Base-by-base conservation (phyloP, 2,888 invertebrate genomes). In the Clunio marinus region DNA sequence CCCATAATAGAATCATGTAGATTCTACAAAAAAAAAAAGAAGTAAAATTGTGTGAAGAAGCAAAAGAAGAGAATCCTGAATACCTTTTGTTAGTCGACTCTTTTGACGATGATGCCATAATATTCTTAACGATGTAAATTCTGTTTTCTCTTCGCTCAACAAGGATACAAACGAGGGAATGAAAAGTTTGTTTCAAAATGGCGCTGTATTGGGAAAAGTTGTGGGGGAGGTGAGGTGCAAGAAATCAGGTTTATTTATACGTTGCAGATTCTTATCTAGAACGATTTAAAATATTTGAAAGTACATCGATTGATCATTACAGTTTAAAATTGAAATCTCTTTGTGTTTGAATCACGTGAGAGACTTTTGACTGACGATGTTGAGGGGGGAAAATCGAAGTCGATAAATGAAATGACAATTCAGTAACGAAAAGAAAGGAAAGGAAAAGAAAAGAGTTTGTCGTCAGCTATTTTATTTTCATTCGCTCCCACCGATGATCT, bases 71-170 rank as follows among this genome's bases (percentile, higher is more conserved):
- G 32, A 51, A 45, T 25, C 27, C 8, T 45, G 51, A 65, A 65
- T 65, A 65, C 65, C 65, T 65, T 65, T 57, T 57, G 57, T 57
- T 51, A 51, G 51, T 51, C 51, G 51, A 51, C 51, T 51, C 51
- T 51, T 22, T 51, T 63, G 63, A 63, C 63, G 63, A 45, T 63
- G 63, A 63, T 63, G 63, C 63, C 27, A 63, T 63, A 63, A 63
- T 63, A 63, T 45, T 63, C 63, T 65, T 65, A 51, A 65, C 65
- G 65, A 65, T 65, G 65, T 65, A 65, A 65, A 65, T 65, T 65
- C 27, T 65, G 13, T 20, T 63, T 32, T 63, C 25, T 24, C 20
- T 28, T 58, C 17, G 8, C 45, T 27, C 45, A 45, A 63, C 65
- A 65, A 35, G 51, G 51, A 65, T 51, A 65, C 45, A 65, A 51